A percentile compares a stretch with the other conserved stretches of the same genome.
Evolutionary conservation across 2,113 vertebrate genomes (phyloP).

Genomic region (Callospermophilus lateralis): DNA sequence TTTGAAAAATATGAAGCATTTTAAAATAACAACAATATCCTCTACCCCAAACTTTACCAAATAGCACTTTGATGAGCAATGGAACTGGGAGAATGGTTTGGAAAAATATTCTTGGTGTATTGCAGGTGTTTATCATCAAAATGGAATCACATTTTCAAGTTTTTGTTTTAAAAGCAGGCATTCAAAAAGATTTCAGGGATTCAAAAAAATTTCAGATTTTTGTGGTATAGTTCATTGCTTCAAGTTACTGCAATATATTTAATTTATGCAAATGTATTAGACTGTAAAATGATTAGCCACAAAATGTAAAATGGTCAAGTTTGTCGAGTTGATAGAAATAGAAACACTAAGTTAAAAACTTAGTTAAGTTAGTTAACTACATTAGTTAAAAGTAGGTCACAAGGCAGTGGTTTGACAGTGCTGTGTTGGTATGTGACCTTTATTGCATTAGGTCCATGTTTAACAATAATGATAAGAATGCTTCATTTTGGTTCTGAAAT

Average conservation of each 20-base stretch:
- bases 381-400: not conserved
- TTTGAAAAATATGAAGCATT: not conserved
- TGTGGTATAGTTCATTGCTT: conserved; percentile 18
- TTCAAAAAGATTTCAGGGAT: conserved; percentile 36
- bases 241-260: not conserved
- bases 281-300: not conserved
- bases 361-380: not conserved
- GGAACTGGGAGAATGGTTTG: not conserved
- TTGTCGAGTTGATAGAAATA: not conserved
- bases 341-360: not conserved
- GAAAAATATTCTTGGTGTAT: not conserved
- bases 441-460: not conserved
- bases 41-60: not conserved
- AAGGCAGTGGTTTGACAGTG: not conserved
- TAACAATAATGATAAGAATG: not conserved
- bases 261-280: not conserved
- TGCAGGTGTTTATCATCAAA: conserved; percentile 67
- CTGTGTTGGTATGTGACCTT: not conserved
- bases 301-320: not conserved
- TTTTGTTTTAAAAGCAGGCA: conserved; percentile 52
- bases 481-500: not conserved
- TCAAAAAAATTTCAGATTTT: too few species aligned
- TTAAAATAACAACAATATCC: not conserved
- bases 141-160: conserved; percentile 48
- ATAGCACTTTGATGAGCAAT: not conserved